A percentile compares a stretch with the other conserved stretches of the same genome.
Evolutionary conservation across 2,113 vertebrate genomes (phyloP).

Genomic region (Hystrix brachyura): DNA sequence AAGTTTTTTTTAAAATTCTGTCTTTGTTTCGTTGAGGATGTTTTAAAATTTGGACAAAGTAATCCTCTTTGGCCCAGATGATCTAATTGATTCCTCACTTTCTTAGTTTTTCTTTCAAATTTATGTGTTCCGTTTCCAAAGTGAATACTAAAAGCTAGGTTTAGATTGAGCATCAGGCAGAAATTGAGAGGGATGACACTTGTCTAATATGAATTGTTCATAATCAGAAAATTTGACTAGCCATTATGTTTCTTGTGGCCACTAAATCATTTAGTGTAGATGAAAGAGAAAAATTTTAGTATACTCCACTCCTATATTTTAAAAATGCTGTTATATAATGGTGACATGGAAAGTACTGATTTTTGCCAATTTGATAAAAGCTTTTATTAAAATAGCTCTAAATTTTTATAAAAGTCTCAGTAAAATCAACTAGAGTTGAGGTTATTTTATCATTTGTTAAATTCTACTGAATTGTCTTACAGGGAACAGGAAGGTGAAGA

Average conservation of each 20-base stretch:
- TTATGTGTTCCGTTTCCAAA: neutral
- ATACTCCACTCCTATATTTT: neutral
- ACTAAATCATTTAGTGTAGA: neutral
- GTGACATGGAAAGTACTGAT: neutral
- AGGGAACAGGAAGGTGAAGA: neutral
- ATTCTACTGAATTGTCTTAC: neutral
- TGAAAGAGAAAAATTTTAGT: constrained; percentile 14
- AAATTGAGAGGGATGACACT: neutral
- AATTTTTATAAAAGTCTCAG: constrained; percentile 44
- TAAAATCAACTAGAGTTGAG: neutral
- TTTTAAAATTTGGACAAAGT: constrained; percentile 43
- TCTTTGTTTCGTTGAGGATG: constrained; percentile 59
- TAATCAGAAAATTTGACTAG: constrained; percentile 21
- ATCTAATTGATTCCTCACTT: neutral
- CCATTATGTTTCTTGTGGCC: neutral
- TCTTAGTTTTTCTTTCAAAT: constrained; percentile 50
- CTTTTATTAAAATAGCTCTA: constrained; percentile 22
- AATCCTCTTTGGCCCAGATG: constrained; percentile 19
- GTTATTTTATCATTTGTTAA: constrained; percentile 41
- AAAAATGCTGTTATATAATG: constrained; percentile 16
- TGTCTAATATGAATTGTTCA: neutral
- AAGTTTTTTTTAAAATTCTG: constrained; percentile 54
- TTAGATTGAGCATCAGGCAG: constrained; percentile 28
- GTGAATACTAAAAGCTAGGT: constrained; percentile 2
- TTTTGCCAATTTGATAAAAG: neutral